phyloP scores from a whole-genome alignment of 2,113 vertebrate genomes.

The Hydrochoerus hydrochaeris region DNA sequence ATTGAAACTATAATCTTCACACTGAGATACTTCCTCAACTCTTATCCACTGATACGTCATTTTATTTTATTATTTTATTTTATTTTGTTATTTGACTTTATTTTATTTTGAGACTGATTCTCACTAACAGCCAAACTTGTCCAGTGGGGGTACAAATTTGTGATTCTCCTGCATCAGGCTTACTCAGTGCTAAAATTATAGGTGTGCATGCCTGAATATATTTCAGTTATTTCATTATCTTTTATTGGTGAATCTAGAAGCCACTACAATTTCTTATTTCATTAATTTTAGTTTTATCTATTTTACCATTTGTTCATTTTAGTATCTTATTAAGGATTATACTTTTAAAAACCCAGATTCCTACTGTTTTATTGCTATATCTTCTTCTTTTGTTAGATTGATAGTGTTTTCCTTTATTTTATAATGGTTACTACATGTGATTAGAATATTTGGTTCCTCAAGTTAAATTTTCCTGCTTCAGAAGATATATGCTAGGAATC shows the following conservation, averaged over 20 bases:
- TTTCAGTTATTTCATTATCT: not conserved
- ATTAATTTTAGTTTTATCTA: not conserved
- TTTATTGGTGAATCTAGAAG: not conserved
- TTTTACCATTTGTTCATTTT: not conserved
- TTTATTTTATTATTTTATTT: not conserved
- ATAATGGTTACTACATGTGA: not conserved
- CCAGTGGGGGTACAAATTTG: not conserved
- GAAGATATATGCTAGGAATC: not conserved
- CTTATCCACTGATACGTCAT: not conserved
- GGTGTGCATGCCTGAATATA: not conserved
- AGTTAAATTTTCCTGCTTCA: not conserved
- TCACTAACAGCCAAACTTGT: not conserved
- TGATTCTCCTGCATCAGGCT: not conserved
- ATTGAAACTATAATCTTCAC: not conserved
- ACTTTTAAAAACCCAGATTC: not conserved
- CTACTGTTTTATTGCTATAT: not conserved
- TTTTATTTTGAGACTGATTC: not conserved
- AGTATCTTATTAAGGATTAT: not conserved
- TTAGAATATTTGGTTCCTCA: not conserved
- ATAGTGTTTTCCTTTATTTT: not conserved
- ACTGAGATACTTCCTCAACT: not conserved
- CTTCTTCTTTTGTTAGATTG: not conserved
- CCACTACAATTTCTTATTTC: not conserved
- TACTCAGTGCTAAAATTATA: not conserved
- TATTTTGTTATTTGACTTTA: not conserved